Evolutionary conservation across 2,888 invertebrate genomes (phyloP), one percentile per base, ranked within the genome.

Genomic region (Cryptophagus acutangulus): DNA sequence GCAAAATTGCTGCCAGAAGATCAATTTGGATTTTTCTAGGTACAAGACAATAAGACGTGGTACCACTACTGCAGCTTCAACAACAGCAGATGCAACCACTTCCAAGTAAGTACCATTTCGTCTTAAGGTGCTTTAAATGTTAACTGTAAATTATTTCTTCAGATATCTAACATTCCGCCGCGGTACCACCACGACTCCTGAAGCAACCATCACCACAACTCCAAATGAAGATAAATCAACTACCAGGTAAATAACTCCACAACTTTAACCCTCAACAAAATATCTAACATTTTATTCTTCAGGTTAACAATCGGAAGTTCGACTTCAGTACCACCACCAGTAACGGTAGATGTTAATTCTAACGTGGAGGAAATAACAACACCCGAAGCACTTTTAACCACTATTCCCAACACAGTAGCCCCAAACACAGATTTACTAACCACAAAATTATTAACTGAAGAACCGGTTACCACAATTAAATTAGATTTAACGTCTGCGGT

Each of bases 131-230:
- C n/a, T n/a, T 26, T n/a, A 4, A 26, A 33, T 8, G 4, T 33
- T 38, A 12, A 6, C 10, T 29, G 13, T 2, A 24, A 13, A 31
- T 15, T 31, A 31, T 35, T 34, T 26, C 12, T 18, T 3, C 17
- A 51, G 51, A 29, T 49, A 48, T 15, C 43, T 41, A 20, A 48
- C 45, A 26, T 38, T 52, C 8, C 40, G 45, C 25, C 45, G 52
- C 3, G 49, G 49, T 14, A 30, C 46, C 9, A 46, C 49, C 1
- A 52, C 48, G 10, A 40, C 35, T 36, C 9, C 40, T 8, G 14
- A 31, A 12, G 12, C 18, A 17, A 17, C 3, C 13, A 31, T 3
- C 16, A 41, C 46, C 3, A 28, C 36, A 10, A 18, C 24, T 2
- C 20, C 33, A 40, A 10, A 34, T 17, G 24, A 24, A 8, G 16